These are phyloP conservation scores for Epizoanthus illoricatus DNA, from an alignment of 92 coral and sea anemone genomes.

Conservation along the genomic window DNA sequence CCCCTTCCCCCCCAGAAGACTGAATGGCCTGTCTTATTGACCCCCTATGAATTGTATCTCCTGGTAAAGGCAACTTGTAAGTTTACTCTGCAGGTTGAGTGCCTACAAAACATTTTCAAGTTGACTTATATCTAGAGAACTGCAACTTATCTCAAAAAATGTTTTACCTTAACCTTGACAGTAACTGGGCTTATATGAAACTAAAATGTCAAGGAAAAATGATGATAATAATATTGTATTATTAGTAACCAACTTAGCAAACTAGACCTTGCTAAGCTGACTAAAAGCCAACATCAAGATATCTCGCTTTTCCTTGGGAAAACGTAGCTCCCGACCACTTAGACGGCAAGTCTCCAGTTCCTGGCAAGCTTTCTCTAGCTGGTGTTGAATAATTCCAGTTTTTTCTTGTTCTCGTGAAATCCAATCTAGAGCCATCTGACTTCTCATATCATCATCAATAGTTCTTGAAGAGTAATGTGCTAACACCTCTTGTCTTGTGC, in stretches of 20 bases:
- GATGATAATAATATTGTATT: neutral
- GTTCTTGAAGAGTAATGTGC: conserved; percentile 76
- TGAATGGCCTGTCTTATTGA: too few species aligned
- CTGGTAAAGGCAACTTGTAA: too few species aligned
- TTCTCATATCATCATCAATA: conserved; percentile 89
- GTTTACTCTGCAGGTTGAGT: too few species aligned
- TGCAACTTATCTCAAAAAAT: too few species aligned
- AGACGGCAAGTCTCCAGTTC: conserved; percentile 79
- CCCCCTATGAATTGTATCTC: too few species aligned
- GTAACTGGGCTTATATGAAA: neutral
- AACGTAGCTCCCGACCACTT: conserved; percentile 86
- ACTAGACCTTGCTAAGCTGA: conserved; percentile 66
- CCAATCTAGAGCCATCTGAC: conserved; percentile 96
- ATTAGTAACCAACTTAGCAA: neutral
- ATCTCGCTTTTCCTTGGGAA: conserved; percentile 86
- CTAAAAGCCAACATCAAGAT: conserved; percentile 79
- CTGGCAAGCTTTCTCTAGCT: conserved; percentile 68
- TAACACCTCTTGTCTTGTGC: conserved; percentile 87
- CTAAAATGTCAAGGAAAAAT: neutral
- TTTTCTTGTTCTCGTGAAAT: conserved; percentile 94
- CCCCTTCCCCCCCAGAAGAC: too few species aligned
- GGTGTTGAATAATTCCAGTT: conserved; percentile 67
- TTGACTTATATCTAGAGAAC: too few species aligned
- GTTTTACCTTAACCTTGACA: too few species aligned
- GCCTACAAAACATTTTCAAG: too few species aligned